These are phyloP conservation scores for Nothura maculosa DNA, from an alignment of 2,797 vertebrate species.

Conservation along the genomic window DNA sequence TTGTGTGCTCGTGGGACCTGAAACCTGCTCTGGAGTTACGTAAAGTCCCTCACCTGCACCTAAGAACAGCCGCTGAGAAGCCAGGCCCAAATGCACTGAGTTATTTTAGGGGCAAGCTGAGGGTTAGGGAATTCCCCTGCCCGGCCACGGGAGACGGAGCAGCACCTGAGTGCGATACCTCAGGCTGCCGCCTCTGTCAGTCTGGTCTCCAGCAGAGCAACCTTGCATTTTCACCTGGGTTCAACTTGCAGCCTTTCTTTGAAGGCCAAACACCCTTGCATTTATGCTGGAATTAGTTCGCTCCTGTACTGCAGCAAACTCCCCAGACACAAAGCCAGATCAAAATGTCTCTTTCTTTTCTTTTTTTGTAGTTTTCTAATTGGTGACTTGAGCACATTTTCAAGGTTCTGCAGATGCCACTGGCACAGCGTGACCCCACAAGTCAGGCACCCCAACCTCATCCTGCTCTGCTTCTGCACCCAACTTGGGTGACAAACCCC, in stretches of 20 bases:
- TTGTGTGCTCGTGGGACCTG: background rate
- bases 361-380: background rate
- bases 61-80: background rate
- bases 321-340: background rate
- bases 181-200: background rate
- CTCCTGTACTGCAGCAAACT: background rate
- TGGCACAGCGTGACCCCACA: background rate
- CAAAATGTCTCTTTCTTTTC: background rate
- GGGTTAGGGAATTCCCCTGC: background rate
- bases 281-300: background rate
- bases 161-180: background rate
- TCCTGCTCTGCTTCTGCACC: background rate
- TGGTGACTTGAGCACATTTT: background rate
- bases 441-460: background rate
- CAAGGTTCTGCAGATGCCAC: background rate
- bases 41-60: background rate
- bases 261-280: background rate
- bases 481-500: background rate
- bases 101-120: background rate
- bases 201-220: background rate
- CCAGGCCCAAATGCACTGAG: background rate
- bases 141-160: background rate
- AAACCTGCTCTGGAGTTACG: background rate
- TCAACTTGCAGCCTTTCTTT: background rate
- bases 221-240: background rate